Evolutionary conservation across 2,113 vertebrate genomes (phyloP).

Genomic region (Gymnocephalus cernua): DNA sequence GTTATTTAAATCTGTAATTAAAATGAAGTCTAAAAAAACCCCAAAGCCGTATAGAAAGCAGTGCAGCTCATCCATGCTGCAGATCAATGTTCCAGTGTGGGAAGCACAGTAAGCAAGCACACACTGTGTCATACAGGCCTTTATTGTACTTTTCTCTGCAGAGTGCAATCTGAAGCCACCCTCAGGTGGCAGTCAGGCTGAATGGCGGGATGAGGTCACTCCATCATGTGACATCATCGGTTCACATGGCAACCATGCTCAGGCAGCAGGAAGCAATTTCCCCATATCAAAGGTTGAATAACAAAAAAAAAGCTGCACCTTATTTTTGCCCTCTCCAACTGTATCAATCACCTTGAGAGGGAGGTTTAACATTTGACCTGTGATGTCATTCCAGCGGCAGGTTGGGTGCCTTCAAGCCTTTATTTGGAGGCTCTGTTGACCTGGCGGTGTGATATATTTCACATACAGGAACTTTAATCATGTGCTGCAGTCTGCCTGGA

Average conservation of each 20-base stretch:
- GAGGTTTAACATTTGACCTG: constrained; percentile 72
- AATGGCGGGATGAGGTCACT: constrained; percentile 70
- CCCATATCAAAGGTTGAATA: constrained; percentile 76
- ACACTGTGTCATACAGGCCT: constrained; percentile 2
- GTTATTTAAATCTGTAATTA: neutral
- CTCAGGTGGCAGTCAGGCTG: constrained; percentile 66
- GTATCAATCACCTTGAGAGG: constrained; percentile 78
- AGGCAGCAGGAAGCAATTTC: constrained; percentile 77
- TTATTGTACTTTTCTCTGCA: constrained; percentile 14
- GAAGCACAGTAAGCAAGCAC: neutral
- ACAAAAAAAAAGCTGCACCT: constrained; percentile 69
- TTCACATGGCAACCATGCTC: constrained; percentile 56
- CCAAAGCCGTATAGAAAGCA: neutral
- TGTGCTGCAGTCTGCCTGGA: constrained; percentile 25
- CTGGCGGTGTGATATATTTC: constrained; percentile 67
- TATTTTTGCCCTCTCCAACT: constrained; percentile 67
- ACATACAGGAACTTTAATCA: constrained; percentile 68
- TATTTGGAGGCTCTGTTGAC: constrained; percentile 63
- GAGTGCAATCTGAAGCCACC: constrained; percentile 36
- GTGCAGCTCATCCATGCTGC: neutral
- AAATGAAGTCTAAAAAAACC: neutral
- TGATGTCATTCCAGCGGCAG: constrained; percentile 74
- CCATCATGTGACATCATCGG: constrained; percentile 74
- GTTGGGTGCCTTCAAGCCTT: constrained; percentile 56
- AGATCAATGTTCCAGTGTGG: neutral